Percentiles rank a stretch among this genome's conserved stretches.
Evolutionary conservation across 2,113 vertebrate genomes (phyloP).

Genomic region (Dissostichus mawsoni): DNA sequence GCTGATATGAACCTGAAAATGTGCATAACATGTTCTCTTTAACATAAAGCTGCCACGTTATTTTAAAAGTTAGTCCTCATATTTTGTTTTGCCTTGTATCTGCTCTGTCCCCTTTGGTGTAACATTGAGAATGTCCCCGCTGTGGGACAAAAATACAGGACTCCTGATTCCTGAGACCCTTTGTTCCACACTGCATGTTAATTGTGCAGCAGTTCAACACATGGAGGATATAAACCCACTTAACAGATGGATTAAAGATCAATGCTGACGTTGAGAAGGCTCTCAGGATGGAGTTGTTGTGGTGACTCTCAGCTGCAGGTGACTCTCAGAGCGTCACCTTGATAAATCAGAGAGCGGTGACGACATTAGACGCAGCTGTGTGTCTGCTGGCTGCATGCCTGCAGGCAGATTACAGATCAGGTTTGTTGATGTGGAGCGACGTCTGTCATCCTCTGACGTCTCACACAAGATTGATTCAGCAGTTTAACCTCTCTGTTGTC

Average conservation of each 20-base stretch:
- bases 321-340: constrained; percentile 24
- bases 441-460: constrained; percentile 17
- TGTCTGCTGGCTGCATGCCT: not conserved
- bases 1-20: no score
- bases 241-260: constrained; percentile 7
- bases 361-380: constrained; percentile 1
- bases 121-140: no score
- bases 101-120: no score
- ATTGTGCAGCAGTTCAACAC: not conserved
- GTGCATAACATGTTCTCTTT: no score
- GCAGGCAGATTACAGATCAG: constrained; percentile 23
- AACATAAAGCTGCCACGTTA: no score
- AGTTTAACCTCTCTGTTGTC: not conserved
- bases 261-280: constrained; percentile 3
- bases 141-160: no score
- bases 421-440: not conserved
- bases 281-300: not conserved
- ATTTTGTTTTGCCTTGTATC: no score
- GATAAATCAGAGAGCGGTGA: constrained; percentile 19
- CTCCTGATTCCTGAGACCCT: no score
- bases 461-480: constrained; percentile 13
- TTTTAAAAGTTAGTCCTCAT: no score
- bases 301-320: not conserved
- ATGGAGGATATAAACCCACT: not conserved
- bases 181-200: not conserved